Percentiles rank a stretch among this genome's conserved stretches.
These are phyloP conservation scores for Drosophila borealis DNA, from an alignment of 2,888 invertebrate species.

Conservation along the genomic window DNA sequence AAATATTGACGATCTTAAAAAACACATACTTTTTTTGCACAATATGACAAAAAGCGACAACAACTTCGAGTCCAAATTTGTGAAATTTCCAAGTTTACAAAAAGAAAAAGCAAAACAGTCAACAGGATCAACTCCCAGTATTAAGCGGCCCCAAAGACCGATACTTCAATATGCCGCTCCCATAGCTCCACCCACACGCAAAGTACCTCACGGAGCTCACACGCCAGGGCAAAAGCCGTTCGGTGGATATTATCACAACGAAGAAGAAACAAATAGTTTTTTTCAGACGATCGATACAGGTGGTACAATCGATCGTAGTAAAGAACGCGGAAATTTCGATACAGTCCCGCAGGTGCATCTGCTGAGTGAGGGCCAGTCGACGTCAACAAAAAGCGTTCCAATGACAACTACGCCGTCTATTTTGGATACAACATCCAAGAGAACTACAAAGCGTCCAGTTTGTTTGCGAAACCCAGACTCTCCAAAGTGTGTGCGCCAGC, in stretches of 20 bases:
- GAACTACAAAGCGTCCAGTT: constrained; percentile 81
- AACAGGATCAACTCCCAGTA: constrained; percentile 36
- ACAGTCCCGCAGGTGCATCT: constrained; percentile 83
- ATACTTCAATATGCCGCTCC: constrained; percentile 81
- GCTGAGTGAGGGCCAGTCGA: constrained; percentile 75
- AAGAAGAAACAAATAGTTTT: constrained; percentile 70
- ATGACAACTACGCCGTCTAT: constrained; percentile 51
- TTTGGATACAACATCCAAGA: constrained; percentile 60
- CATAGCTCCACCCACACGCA: constrained; percentile 80
- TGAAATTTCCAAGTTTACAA: constrained; percentile 84
- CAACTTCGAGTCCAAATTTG: constrained; percentile 85
- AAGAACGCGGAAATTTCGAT: constrained; percentile 76
- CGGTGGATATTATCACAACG: constrained; percentile 79
- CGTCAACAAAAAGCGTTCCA: constrained; percentile 42
- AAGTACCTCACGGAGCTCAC: constrained; percentile 60
- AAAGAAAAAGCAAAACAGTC: constrained; percentile 72
- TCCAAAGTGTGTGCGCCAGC: constrained; percentile 82
- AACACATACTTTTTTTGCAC: constrained; percentile 84
- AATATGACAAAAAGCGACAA: constrained; percentile 84
- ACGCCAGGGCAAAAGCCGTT: constrained; percentile 65
- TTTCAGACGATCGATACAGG: constrained; percentile 50
- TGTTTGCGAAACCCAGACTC: constrained; percentile 83
- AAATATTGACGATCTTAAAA: constrained; percentile 84
- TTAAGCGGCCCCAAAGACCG: constrained; percentile 70
- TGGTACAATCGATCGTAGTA: constrained; percentile 28